These are phyloP conservation scores for Calliscelio sp. DNA, from an alignment of 2,888 invertebrate genomes.

Conservation along the genomic window DNA sequence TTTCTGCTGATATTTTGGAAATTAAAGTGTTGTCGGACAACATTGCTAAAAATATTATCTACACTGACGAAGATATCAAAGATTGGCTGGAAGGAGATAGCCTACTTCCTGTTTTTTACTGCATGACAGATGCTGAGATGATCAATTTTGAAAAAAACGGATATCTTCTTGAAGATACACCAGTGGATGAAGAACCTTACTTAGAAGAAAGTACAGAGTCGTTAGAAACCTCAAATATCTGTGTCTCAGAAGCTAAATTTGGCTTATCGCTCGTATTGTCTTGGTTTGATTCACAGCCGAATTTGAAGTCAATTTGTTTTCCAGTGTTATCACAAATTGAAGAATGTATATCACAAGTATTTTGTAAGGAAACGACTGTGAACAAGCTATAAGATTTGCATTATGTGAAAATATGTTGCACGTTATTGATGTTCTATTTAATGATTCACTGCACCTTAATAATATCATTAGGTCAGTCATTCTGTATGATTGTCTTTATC, in stretches of 20 bases:
- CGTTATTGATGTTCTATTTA: too few species aligned
- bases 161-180: background rate
- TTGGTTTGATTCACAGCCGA: background rate
- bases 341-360: too few species aligned
- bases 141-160: background rate
- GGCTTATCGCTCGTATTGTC: background rate
- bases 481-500: too few species aligned
- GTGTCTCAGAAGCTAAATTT: background rate
- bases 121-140: background rate
- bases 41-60: background rate
- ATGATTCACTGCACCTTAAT: too few species aligned
- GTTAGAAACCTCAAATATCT: background rate
- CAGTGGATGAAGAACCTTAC: background rate
- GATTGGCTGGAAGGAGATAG: background rate
- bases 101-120: background rate
- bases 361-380: too few species aligned
- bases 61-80: background rate
- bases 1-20: background rate
- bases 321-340: background rate
- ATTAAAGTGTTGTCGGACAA: background rate
- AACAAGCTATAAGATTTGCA: too few species aligned
- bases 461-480: too few species aligned
- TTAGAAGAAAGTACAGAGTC: background rate
- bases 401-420: too few species aligned
- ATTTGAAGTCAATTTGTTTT: background rate